Evolutionary conservation across 2,888 invertebrate species (phyloP).

Genomic region (Trachelus tabidus): DNA sequence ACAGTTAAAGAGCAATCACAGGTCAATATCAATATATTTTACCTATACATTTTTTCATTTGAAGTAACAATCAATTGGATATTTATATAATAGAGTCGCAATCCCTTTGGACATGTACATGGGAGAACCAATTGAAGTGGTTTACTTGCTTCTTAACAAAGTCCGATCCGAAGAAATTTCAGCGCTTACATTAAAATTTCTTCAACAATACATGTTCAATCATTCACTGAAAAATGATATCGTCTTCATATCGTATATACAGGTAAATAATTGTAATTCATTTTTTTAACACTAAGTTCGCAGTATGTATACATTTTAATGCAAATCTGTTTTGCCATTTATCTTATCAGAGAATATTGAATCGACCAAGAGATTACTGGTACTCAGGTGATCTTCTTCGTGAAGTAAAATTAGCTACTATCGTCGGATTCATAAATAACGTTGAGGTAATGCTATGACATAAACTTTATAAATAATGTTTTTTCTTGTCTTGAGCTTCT

Average conservation of each 20-base stretch:
- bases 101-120: conserved; percentile 46
- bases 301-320: background rate
- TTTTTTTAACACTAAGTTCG: background rate
- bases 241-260: conserved; percentile 63
- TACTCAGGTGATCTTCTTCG: conserved; percentile 59
- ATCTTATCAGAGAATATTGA: conserved; percentile 42
- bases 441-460: conserved; percentile 41
- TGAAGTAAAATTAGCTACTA: conserved; percentile 52
- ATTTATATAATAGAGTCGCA: conserved; percentile 34
- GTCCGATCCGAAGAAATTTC: conserved; percentile 51
- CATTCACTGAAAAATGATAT: conserved; percentile 63
- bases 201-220: conserved; percentile 63
- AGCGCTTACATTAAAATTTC: conserved; percentile 58
- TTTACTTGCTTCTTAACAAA: conserved; percentile 45
- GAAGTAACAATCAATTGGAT: conserved; percentile 5
- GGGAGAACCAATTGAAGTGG: conserved; percentile 45
- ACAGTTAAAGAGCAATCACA: conserved; percentile 46
- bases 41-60: background rate
- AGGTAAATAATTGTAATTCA: conserved; percentile 47
- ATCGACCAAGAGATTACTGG: conserved; percentile 55
- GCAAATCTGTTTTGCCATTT: background rate
- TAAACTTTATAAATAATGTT: background rate
- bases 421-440: conserved; percentile 53
- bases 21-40: conserved; percentile 33
- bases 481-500: background rate